Conservation (phyloP, 2,797 vertebrate genomes). For the Sebastes minor region DNA sequence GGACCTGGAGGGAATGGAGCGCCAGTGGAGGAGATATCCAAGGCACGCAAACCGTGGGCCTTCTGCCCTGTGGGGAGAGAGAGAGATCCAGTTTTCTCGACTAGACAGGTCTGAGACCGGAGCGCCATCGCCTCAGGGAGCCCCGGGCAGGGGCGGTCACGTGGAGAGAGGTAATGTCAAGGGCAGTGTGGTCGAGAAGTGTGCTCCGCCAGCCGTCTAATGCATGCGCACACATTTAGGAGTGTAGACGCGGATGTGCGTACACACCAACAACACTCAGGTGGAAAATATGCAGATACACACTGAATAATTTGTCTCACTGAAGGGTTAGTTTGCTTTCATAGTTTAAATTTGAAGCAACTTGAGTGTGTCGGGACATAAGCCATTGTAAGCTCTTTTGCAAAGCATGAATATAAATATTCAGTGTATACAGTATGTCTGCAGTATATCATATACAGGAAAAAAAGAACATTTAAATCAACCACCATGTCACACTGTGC, state of each 20-base stretch:
- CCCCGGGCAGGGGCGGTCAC: slow-evolving; percentile 15
- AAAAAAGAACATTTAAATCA: neutral
- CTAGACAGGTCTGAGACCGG: slow-evolving; percentile 51
- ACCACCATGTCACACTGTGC: neutral
- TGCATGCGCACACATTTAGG: neutral
- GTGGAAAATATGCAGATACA: neutral
- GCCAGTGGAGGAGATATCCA: slow-evolving; percentile 33
- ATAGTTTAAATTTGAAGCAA: neutral
- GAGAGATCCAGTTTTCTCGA: slow-evolving; percentile 46
- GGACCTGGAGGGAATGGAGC: slow-evolving; percentile 17
- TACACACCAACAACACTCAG: neutral
- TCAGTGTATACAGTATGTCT: neutral
- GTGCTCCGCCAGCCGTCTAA: neutral
- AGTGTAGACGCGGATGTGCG: neutral
- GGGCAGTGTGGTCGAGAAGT: slow-evolving; percentile 35
- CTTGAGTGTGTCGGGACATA: neutral
- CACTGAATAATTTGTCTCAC: neutral
- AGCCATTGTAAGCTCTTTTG: neutral
- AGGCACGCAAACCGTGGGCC: slow-evolving; percentile 44
- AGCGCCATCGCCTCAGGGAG: slow-evolving; percentile 44
- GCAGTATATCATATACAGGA: neutral
- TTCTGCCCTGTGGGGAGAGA: slow-evolving; percentile 29
- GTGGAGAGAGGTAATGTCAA: slow-evolving; percentile 40
- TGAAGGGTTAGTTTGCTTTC: neutral
- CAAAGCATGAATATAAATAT: neutral